Base-by-base conservation (phyloP, 2,888 invertebrate species). In the Leptinotarsa peninsularis region DNA sequence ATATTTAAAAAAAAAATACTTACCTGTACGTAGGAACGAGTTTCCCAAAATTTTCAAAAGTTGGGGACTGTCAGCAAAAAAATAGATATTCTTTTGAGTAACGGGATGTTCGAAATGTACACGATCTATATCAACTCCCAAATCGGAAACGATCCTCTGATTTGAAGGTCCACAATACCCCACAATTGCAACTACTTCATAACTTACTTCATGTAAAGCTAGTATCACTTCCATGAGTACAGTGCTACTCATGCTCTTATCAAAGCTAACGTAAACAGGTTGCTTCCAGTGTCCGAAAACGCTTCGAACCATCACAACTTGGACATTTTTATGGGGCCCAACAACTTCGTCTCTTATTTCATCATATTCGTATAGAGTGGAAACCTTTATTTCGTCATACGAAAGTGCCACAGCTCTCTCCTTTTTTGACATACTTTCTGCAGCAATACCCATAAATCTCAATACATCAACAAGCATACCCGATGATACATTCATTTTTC, bases 311-410 rank as follows among this genome's bases (percentile, higher is more conserved):
- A 73, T 73, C 13, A 71, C 43, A 4, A 76, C 56, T 60, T 69
- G 72, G 63, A 69, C 66, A 4, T 70, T 23, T 10, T 50, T 60
- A 13, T 66, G 27, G 14, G 74, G 74, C 0, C 70, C 54, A n/a
- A 70, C 5, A 4, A 70, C 21, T 56, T 70, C 70, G 52, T 72
- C 72, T 15, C n/a, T 23, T 17, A 54, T 13, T 49, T 71, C 23
- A 23, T 74, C 54, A 67, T 72, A 77, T 49, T 77, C 74, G 43
- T 77, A 72, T 7, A 56, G 49, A 13, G 66, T 17, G 4, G 3
- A 67, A 0, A 83, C 75, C 72, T 80, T 82, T 49, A 82, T 71
- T 80, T 84, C 80, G 66, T 81, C 82, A 71, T 77, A 83, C 7
- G 73, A 71, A 43, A 83, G 72, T 4, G 81, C 77, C 14, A 74